These are phyloP conservation scores for Botia kubotai DNA, from an alignment of 2,797 vertebrate genomes.

Conservation along the genomic window DNA sequence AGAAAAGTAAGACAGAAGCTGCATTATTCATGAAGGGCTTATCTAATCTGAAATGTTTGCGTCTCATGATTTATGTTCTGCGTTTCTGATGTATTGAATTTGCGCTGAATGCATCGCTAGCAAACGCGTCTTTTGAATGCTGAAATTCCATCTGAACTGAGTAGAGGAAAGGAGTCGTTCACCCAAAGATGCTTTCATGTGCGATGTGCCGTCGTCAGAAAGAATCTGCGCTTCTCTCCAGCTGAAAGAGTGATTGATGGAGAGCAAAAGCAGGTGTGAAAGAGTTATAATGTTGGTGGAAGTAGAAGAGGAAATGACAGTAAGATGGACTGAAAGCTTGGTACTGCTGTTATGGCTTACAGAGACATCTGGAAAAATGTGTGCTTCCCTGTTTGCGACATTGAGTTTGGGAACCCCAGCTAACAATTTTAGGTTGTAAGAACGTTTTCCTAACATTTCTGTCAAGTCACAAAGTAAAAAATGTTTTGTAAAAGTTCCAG, in stretches of 20 bases:
- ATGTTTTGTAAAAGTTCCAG: too few species aligned
- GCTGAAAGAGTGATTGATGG: constrained; percentile 53
- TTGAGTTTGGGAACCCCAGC: too few species aligned
- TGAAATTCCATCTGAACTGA: constrained; percentile 18
- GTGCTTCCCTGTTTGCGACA: too few species aligned
- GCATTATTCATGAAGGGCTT: constrained; percentile 34
- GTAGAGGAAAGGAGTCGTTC: constrained; percentile 8
- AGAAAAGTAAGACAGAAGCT: constrained; percentile 5
- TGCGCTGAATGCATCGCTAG: background rate
- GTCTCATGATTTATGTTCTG: constrained; percentile 34
- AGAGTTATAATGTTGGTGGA: constrained; percentile 54
- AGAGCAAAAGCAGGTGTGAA: constrained; percentile 55
- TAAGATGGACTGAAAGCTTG: constrained; percentile 50
- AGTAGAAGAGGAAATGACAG: constrained; percentile 46
- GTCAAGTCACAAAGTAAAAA: too few species aligned
- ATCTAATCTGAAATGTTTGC: constrained; percentile 34
- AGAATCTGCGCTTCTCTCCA: constrained; percentile 37
- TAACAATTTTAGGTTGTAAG: too few species aligned
- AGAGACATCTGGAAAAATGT: too few species aligned
- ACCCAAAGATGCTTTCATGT: background rate
- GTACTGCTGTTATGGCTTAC: constrained; percentile 11
- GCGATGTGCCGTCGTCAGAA: constrained; percentile 39
- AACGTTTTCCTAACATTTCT: too few species aligned
- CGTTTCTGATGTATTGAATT: constrained; percentile 33
- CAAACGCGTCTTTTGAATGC: constrained; percentile 1